These are phyloP conservation scores for Myotis lucifugus DNA, from an alignment of 2,113 vertebrate genomes.

Conservation along the genomic window DNA sequence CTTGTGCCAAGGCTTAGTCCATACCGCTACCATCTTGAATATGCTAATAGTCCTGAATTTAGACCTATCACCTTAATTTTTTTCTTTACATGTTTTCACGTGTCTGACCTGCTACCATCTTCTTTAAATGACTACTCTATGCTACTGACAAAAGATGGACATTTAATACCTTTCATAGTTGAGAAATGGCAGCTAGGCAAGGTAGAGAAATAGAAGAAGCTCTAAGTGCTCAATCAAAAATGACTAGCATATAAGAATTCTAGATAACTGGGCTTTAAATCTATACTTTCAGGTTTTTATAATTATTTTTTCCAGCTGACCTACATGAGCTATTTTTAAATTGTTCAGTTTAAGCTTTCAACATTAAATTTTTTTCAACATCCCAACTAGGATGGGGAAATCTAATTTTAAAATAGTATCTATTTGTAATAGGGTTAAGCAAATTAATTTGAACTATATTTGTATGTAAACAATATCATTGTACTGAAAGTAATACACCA, in stretches of 20 bases:
- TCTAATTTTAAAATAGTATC: neutral
- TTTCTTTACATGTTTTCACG: neutral
- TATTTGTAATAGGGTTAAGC: neutral
- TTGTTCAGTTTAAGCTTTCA: neutral
- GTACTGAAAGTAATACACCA: neutral
- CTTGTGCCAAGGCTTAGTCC: neutral
- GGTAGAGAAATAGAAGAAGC: constrained; percentile 36
- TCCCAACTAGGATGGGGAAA: neutral
- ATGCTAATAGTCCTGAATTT: neutral
- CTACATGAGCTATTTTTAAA: constrained; percentile 4
- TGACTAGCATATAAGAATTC: neutral
- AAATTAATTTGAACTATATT: constrained; percentile 23
- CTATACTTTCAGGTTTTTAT: neutral
- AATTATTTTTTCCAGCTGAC: neutral
- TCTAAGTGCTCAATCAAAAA: constrained; percentile 51
- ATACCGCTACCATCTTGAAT: neutral
- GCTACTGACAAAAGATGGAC: neutral
- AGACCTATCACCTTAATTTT: neutral
- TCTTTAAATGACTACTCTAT: constrained; percentile 47
- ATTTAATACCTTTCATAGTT: neutral
- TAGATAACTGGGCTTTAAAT: neutral
- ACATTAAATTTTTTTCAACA: neutral
- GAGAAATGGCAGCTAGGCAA: constrained; percentile 31
- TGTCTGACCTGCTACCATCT: neutral
- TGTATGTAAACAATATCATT: neutral